Conservation (phyloP, 2,113 vertebrate species). For the Phrynosoma blainvillii region DNA sequence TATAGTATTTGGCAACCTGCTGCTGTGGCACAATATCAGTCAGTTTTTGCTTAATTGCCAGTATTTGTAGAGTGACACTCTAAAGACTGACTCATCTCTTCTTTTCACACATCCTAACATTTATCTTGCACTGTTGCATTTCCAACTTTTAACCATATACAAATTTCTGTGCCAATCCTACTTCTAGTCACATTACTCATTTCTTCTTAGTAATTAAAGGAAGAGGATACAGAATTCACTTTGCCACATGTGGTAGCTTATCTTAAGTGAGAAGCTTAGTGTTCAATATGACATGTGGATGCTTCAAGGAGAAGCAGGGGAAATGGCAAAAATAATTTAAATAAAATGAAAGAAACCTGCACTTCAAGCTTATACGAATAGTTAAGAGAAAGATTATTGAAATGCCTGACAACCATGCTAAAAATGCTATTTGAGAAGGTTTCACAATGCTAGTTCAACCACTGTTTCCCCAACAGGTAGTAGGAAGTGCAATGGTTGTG, state of each 20-base stretch:
- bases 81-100: conserved; percentile 51
- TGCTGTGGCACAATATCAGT: conserved; percentile 38
- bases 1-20: conserved; percentile 49
- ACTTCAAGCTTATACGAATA: neutral
- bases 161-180: too few species aligned
- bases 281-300: neutral
- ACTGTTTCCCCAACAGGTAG: neutral
- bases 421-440: neutral
- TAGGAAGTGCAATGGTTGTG: neutral
- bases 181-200: too few species aligned
- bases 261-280: neutral
- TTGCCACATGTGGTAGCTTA: neutral
- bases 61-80: conserved; percentile 57
- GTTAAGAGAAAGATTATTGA: neutral
- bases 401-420: neutral
- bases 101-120: conserved; percentile 56
- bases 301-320: neutral
- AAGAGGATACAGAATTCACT: neutral
- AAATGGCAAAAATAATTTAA: neutral
- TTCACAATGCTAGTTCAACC: neutral
- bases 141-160: conserved; percentile 19
- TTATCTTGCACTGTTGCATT: conserved; percentile 41
- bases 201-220: neutral
- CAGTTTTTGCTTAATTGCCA: conserved; percentile 39
- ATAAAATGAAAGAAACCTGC: neutral